Percentiles rank a stretch among this genome's conserved stretches.
These are phyloP conservation scores for Esox lucius DNA, from an alignment of 2,797 vertebrate genomes.

Conservation along the genomic window DNA sequence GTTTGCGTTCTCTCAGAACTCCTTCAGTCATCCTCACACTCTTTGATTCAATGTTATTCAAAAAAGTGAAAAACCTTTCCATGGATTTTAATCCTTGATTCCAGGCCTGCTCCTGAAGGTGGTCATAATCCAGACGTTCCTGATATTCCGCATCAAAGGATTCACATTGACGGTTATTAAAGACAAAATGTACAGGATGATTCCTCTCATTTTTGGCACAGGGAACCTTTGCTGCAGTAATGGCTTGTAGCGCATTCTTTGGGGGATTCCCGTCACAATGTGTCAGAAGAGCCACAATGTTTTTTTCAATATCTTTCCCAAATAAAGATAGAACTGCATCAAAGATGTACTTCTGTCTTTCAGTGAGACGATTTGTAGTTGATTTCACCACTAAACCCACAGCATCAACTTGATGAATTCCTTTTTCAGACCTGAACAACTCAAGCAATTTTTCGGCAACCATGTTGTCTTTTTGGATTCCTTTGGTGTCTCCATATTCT, in stretches of 20 bases:
- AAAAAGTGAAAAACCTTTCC: neutral
- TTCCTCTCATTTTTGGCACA: conserved; percentile 15
- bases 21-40: neutral
- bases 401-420: conserved; percentile 32
- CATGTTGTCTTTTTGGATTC: conserved; percentile 6
- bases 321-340: conserved; percentile 8
- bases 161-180: no score
- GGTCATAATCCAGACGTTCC: no score
- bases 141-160: no score
- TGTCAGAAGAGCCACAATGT: neutral
- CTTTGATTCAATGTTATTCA: neutral
- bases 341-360: conserved; percentile 8
- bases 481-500: conserved; percentile 24
- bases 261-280: neutral
- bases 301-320: neutral
- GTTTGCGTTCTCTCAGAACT: neutral
- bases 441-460: conserved; percentile 20
- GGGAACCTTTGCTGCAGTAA: neutral
- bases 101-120: no score
- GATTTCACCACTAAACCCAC: conserved; percentile 33
- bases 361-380: conserved; percentile 10
- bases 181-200: no score
- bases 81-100: no score
- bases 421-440: conserved; percentile 23
- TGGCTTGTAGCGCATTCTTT: conserved; percentile 14